Base-by-base conservation (phyloP, 2,113 vertebrate species). In the Okapia johnstoni region DNA sequence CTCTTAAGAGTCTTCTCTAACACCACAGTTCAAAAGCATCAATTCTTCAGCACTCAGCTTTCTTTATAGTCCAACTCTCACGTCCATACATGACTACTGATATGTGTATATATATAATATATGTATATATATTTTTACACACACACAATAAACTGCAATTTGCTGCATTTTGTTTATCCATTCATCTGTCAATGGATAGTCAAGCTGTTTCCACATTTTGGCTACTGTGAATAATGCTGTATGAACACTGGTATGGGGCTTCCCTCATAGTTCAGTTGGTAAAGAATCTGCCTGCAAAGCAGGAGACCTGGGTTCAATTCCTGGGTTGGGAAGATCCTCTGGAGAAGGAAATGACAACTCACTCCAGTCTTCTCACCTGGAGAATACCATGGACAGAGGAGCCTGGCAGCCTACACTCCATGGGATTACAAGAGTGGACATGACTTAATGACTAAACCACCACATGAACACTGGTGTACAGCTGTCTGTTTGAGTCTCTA, bases 381-480 rank as follows among this genome's bases (percentile, higher is more conserved):
- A 40, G 19, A 70, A 70, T 21, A 70, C n/a, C 66, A 40, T 70
- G 66, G n/a, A 40, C n/a, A 70, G n/a, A 70, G 66, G 19, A 40
- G n/a, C 66, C 66, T 70, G 66, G 61, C 10, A 23, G n/a, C 66
- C n/a, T 23, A 40, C n/a, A 40, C 5, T 23, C 10, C 19, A 6
- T 70, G 66, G n/a, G 66, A 70, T 70, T 70, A 19, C n/a, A 70
- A 70, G n/a, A 40, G 19, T 70, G 1, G n/a, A 70, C 60, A 63
- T 0, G 30, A 63, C n/a, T 70, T 36, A 70, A n/a, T 0, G 4
- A 70, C 2, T 2, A 70, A 23, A 70, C n/a, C n/a, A 70, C n/a
- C n/a, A 12, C n/a, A 2, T 63, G 48, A 58, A 83, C 40, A 40
- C 19, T 52, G 86, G n/a, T 26, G 4, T 52, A 13, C 15, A 86